Conservation (phyloP, 2,113 vertebrate genomes). For the Barbus barbus region DNA sequence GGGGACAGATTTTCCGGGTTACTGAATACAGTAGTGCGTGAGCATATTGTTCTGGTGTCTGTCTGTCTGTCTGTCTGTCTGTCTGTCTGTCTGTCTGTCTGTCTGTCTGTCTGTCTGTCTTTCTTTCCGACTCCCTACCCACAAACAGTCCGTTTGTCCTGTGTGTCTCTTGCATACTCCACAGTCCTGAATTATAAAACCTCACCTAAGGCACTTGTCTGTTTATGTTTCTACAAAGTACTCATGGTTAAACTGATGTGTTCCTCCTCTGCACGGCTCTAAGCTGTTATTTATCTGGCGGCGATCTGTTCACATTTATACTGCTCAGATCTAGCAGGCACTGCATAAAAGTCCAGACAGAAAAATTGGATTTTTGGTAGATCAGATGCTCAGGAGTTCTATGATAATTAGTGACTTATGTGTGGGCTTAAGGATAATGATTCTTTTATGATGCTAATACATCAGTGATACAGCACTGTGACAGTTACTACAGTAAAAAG, state of each 20-base stretch:
- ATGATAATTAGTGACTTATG: conserved; percentile 56
- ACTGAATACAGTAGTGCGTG: conserved; percentile 24
- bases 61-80: background rate
- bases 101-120: background rate
- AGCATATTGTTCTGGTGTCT: conserved; percentile 7
- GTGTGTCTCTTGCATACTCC: no score
- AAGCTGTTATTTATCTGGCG: background rate
- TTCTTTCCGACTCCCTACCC: background rate
- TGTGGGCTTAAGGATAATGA: conserved; percentile 63
- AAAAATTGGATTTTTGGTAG: conserved; percentile 38
- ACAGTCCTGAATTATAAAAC: conserved; percentile 8
- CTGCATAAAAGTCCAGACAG: background rate
- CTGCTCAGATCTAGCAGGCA: background rate
- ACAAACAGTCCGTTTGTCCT: background rate
- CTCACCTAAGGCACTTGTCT: conserved; percentile 16
- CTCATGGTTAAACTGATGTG: background rate
- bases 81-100: background rate
- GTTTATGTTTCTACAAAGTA: conserved; percentile 20
- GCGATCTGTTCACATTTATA: background rate
- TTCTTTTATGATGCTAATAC: conserved; percentile 69
- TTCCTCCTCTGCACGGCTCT: background rate
- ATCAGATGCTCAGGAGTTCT: conserved; percentile 61
- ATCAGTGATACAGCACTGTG: conserved; percentile 59
- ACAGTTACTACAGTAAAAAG: conserved; percentile 58
- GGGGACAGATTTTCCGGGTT: conserved; percentile 24